Base-by-base conservation (phyloP, 2,113 vertebrate species). In the Amblyornis subalaris region DNA sequence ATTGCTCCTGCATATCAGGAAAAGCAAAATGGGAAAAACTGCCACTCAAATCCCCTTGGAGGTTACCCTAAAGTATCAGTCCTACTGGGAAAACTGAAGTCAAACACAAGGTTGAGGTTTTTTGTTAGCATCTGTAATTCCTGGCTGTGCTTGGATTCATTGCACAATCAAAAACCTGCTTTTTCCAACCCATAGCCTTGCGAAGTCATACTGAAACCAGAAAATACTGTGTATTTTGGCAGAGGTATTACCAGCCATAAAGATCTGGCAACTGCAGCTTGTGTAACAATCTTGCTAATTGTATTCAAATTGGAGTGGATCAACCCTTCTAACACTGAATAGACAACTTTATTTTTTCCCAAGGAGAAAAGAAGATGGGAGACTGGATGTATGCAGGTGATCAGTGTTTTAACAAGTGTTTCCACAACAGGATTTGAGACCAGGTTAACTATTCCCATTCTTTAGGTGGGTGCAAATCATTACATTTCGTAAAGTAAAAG, bases 171-270 rank as follows among this genome's bases (percentile, higher is more conserved):
- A 92, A 95, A 89, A 60, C 9, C 28, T 78, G 67, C 50, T 88
- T 95, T 95, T 95, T 73, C 67, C 44, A 87, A 25, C 54, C 1
- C 3, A 71, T 47, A 85, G 76, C 83, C 85, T 95, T 94, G 80
- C 47, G 50, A 92, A 88, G 50, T 72, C 71, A 48, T 40, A 72
- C 28, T 94, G 93, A 92, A 94, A 95, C 78, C 42, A 88, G 48
- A 91, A 96, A 79, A 72, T 38, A 28, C 21, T 78, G 61, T 90
- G 93, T 93, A 93, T 78, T 89, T 96, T 96, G 92, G 93, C 92
- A 93, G 79, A 69, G 69, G 21, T 20, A 38, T 77, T 72, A 40
- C 66, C 62, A 95, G 61, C 85, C 76, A 69, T 85, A 90, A 95
- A 94, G 93, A 95, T 93, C 90, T 95, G 90, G 91, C 89, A 92